A percentile compares a stretch with the other conserved stretches of the same genome.
These are phyloP conservation scores for Lasioglossum malachurum DNA, from an alignment of 2,888 invertebrate genomes.

Conservation along the genomic window DNA sequence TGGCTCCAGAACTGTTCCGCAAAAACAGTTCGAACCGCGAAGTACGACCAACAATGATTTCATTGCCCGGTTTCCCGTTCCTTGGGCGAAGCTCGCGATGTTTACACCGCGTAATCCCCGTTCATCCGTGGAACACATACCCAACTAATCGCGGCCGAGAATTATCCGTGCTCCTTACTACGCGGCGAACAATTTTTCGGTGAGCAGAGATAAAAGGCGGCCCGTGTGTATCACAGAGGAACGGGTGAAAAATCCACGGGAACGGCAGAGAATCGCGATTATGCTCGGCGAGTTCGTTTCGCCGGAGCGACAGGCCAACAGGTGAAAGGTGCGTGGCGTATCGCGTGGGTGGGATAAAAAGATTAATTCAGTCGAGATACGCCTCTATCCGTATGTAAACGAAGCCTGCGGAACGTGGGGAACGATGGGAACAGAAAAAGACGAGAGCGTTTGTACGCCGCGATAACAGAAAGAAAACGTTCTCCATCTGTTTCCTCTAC, in stretches of 20 bases:
- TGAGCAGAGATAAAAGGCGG: neutral
- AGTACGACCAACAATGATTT: neutral
- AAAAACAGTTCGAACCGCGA: neutral
- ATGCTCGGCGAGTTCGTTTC: neutral
- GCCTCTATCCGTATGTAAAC: slow-evolving; percentile 9
- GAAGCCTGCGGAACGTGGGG: neutral
- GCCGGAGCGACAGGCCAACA: neutral
- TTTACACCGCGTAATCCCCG: neutral
- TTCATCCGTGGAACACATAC: neutral
- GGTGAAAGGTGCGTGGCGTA: neutral
- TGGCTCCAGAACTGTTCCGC: neutral
- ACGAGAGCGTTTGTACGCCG: neutral
- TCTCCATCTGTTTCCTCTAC: neutral
- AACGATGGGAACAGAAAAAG: neutral
- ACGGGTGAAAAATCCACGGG: neutral
- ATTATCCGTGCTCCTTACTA: neutral
- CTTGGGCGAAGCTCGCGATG: neutral
- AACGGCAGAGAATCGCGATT: neutral
- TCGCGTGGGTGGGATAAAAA: slow-evolving; percentile 17
- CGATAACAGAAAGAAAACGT: neutral
- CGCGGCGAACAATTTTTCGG: neutral
- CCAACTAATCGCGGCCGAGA: neutral
- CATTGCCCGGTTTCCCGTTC: neutral
- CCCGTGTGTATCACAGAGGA: neutral
- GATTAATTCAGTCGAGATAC: slow-evolving; percentile 27